These are phyloP conservation scores for Leucophora obtusa DNA, from an alignment of 2,888 invertebrate species.

Conservation along the genomic window DNA sequence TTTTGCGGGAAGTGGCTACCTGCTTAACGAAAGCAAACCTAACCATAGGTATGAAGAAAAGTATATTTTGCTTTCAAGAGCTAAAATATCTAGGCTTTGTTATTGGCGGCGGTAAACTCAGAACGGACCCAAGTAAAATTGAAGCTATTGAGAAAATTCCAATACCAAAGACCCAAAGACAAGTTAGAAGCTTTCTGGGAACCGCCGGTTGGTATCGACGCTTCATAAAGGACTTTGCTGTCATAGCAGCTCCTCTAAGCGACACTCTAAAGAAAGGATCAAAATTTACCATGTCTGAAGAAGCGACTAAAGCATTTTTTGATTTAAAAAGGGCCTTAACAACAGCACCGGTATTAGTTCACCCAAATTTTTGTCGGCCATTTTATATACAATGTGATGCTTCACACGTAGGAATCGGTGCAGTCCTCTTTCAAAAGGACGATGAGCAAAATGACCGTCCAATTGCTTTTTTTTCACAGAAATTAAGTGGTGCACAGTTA, in stretches of 20 bases:
- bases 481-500: constrained; percentile 48
- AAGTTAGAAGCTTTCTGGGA: constrained; percentile 38
- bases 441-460: constrained; percentile 30
- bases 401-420: constrained; percentile 18
- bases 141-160: too few species aligned
- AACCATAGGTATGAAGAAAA: too few species aligned
- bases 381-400: constrained; percentile 60
- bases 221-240: constrained; percentile 14
- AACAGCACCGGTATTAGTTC: constrained; percentile 42
- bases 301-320: constrained; percentile 44
- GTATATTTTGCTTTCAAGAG: too few species aligned
- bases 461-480: constrained; percentile 53
- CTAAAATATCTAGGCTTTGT: too few species aligned
- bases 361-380: constrained; percentile 41
- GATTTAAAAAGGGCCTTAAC: constrained; percentile 41
- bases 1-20: too few species aligned
- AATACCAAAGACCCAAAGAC: not conserved
- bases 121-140: too few species aligned
- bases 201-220: constrained; percentile 44
- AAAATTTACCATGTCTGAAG: constrained; percentile 33
- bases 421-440: constrained; percentile 16
- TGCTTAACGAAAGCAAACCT: too few species aligned
- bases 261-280: constrained; percentile 19
- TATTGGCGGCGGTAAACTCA: too few species aligned
- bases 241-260: constrained; percentile 10